phyloP scores from a whole-genome alignment of 1,140 invertebrate species.

The Geopemphigus sp. region DNA sequence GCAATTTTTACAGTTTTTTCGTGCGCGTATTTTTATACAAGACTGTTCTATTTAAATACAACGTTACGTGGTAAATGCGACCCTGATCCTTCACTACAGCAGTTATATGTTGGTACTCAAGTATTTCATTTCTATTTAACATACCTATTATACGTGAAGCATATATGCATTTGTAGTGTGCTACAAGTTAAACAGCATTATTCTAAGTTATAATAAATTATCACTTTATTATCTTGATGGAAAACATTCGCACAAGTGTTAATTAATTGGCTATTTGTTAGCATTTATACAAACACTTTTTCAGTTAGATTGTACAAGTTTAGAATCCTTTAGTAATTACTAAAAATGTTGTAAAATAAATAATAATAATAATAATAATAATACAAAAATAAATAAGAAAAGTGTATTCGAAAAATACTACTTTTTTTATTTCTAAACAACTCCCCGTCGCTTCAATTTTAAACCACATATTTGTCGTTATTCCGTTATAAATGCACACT shows the following conservation, averaged over 20 bases:
- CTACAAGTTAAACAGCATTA: not conserved
- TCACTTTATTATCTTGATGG: not conserved
- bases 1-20: not conserved
- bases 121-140: not conserved
- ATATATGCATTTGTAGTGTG: not conserved
- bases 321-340: conserved; percentile 38
- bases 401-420: not conserved
- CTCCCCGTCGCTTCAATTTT: not conserved
- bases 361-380: too few species aligned
- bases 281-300: not conserved
- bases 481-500: conserved; percentile 39
- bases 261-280: conserved; percentile 40
- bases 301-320: not conserved
- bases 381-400: conserved; percentile 10
- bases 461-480: conserved; percentile 33
- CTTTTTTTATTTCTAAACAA: not conserved
- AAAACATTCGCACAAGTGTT: not conserved
- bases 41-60: not conserved
- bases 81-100: not conserved
- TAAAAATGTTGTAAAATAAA: not conserved
- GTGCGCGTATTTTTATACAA: not conserved
- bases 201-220: too few species aligned
- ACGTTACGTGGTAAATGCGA: not conserved
- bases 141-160: too few species aligned
- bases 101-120: not conserved